phyloP scores from a whole-genome alignment of 2,797 vertebrate genomes.

The Protonibea diacanthus region DNA sequence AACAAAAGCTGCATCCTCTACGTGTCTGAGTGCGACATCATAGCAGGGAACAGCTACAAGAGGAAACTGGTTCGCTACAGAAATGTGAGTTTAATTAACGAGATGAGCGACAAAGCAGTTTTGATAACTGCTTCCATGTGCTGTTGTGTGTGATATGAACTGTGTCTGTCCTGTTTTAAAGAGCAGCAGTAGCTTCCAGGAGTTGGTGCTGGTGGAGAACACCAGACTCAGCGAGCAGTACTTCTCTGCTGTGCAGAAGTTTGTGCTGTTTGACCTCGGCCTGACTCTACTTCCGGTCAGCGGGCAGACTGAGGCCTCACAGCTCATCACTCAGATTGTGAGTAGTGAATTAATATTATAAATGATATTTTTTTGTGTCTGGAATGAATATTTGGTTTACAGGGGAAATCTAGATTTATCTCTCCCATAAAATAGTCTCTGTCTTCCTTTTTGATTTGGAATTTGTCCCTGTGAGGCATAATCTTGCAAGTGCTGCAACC shows the following conservation, averaged over 20 bases:
- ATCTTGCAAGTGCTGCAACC: too few species aligned
- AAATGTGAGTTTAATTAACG: conserved; percentile 86
- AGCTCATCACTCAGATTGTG: conserved; percentile 91
- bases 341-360: conserved; percentile 55
- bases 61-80: conserved; percentile 91
- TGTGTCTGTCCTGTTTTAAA: conserved; percentile 57
- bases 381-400: too few species aligned
- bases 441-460: too few species aligned
- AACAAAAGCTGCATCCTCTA: conserved; percentile 89
- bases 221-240: conserved; percentile 90
- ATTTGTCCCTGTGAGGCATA: too few species aligned
- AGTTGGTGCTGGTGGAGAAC: conserved; percentile 90
- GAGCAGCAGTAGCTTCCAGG: conserved; percentile 84
- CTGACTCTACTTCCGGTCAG: conserved; percentile 90
- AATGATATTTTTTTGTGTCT: too few species aligned
- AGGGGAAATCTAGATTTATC: too few species aligned
- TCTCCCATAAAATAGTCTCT: too few species aligned
- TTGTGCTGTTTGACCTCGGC: conserved; percentile 92
- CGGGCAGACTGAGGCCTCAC: conserved; percentile 88
- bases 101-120: accelerated
- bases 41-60: conserved; percentile 89
- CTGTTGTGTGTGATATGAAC: neutral
- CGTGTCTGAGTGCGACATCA: conserved; percentile 90
- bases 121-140: neutral
- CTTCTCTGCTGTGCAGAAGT: conserved; percentile 89